Evolutionary conservation across 2,797 vertebrate species (phyloP).

Genomic region (Coluber constrictor): DNA sequence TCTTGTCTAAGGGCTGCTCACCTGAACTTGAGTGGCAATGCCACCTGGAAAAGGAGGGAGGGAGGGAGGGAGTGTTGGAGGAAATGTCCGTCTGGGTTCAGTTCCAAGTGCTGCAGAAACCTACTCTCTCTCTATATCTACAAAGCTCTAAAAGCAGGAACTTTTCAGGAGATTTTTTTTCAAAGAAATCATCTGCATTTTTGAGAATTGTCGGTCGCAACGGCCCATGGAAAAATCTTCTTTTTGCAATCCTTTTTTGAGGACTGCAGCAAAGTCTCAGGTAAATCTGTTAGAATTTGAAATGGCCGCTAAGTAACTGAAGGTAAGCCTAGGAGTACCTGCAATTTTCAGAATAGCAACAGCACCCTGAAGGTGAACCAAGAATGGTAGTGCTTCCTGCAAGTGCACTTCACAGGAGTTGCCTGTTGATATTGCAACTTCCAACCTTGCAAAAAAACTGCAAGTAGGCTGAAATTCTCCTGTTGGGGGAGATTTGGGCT

Average conservation of each 20-base stretch:
- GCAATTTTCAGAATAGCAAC: not conserved
- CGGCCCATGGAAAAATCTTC: not conserved
- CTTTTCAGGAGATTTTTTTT: not conserved
- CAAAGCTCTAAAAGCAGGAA: not conserved
- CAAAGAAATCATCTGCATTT: not conserved
- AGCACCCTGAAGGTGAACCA: not conserved
- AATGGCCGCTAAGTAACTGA: not conserved
- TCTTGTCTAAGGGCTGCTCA: no score
- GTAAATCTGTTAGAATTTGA: not conserved
- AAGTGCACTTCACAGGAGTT: not conserved
- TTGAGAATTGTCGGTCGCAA: not conserved
- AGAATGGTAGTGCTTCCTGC: not conserved
- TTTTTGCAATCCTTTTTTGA: not conserved
- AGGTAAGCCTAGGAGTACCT: not conserved
- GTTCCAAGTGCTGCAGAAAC: no score
- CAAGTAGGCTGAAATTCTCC: not conserved
- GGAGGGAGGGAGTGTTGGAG: no score
- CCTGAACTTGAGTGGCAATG: no score
- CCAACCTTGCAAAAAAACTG: not conserved
- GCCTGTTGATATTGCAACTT: not conserved
- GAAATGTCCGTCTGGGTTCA: no score
- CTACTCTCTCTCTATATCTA: no score
- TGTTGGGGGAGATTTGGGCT: not conserved
- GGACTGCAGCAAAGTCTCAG: not conserved
- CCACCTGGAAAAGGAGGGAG: no score